Percentiles rank a stretch among this genome's conserved stretches.
phyloP scores from a whole-genome alignment of 2,113 vertebrate genomes.

The Pleuronectes platessa region DNA sequence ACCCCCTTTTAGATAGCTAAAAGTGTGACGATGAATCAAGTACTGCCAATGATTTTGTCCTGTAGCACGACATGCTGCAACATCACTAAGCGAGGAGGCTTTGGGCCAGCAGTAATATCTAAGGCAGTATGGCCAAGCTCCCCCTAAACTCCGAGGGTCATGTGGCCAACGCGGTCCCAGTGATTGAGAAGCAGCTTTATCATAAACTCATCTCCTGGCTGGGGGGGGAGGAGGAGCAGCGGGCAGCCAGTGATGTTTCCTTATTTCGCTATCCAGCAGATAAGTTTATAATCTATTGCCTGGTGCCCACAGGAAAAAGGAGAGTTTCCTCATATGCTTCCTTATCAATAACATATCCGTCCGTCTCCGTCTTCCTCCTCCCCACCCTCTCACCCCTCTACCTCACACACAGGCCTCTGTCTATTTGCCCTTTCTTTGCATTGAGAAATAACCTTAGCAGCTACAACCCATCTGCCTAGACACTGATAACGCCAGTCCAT shows the following conservation, averaged over 20 bases:
- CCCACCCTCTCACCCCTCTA: conserved; percentile 16
- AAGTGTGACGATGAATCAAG: conserved; percentile 50
- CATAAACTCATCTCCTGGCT: conserved; percentile 70
- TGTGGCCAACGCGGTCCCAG: conserved; percentile 24
- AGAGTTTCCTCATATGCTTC: conserved; percentile 46
- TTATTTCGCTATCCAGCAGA: conserved; percentile 55
- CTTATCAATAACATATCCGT: conserved; percentile 67
- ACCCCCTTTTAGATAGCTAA: conserved; percentile 18
- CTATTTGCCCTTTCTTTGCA: conserved; percentile 14
- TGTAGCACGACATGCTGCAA: conserved; percentile 41
- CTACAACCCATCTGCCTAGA: conserved; percentile 60
- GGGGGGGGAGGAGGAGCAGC: neutral
- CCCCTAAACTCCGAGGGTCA: conserved; percentile 18
- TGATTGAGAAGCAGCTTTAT: conserved; percentile 68
- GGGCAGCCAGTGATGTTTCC: conserved; percentile 31
- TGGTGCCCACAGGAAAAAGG: conserved; percentile 49
- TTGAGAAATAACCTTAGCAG: conserved; percentile 63
- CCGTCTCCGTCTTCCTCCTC: neutral
- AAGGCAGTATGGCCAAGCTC: conserved; percentile 10
- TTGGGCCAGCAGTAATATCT: neutral
- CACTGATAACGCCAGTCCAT: conserved; percentile 64
- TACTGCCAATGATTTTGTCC: conserved; percentile 49
- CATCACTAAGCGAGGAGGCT: conserved; percentile 1
- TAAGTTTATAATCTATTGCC: conserved; percentile 67
- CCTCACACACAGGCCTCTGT: conserved; percentile 47